phyloP scores from a whole-genome alignment of 2,797 vertebrate genomes.

The Semaprochilodus insignis region DNA sequence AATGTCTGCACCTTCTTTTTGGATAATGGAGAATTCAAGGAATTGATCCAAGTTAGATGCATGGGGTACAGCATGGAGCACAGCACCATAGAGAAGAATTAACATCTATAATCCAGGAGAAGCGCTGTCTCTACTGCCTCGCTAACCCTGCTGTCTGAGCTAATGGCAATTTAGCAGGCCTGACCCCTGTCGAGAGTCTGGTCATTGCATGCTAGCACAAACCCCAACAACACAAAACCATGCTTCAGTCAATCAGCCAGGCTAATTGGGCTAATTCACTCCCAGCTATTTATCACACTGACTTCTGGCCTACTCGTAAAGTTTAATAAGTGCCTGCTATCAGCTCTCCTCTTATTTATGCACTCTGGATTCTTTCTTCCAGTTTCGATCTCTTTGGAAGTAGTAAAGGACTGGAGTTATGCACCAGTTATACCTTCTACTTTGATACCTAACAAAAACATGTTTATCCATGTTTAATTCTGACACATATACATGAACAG shows the following conservation, averaged over 20 bases:
- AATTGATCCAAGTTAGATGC: too few relatives aligned
- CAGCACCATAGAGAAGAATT: neutral
- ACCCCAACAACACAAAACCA: slow-evolving; percentile 8
- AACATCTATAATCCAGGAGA: neutral
- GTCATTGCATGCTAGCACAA: neutral
- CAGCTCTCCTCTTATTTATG: slow-evolving; percentile 32
- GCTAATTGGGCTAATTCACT: slow-evolving; percentile 73
- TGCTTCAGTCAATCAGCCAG: slow-evolving; percentile 54
- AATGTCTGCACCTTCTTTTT: too few relatives aligned
- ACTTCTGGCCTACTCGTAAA: slow-evolving; percentile 69
- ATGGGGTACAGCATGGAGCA: too few relatives aligned
- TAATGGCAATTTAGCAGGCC: slow-evolving; percentile 29
- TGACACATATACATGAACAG: too few relatives aligned
- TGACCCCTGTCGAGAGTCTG: slow-evolving; percentile 15
- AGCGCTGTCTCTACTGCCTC: neutral
- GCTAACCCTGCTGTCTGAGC: slow-evolving; percentile 5
- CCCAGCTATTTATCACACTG: slow-evolving; percentile 67
- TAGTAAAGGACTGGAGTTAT: neutral
- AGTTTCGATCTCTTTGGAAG: neutral
- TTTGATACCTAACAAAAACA: too few relatives aligned
- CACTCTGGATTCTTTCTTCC: neutral
- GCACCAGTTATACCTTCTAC: too few relatives aligned
- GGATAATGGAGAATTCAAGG: too few relatives aligned
- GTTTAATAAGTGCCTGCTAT: slow-evolving; percentile 68
- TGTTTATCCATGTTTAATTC: too few relatives aligned